phyloP scores from a whole-genome alignment of 2,888 invertebrate genomes.

The Acleris emargana region DNA sequence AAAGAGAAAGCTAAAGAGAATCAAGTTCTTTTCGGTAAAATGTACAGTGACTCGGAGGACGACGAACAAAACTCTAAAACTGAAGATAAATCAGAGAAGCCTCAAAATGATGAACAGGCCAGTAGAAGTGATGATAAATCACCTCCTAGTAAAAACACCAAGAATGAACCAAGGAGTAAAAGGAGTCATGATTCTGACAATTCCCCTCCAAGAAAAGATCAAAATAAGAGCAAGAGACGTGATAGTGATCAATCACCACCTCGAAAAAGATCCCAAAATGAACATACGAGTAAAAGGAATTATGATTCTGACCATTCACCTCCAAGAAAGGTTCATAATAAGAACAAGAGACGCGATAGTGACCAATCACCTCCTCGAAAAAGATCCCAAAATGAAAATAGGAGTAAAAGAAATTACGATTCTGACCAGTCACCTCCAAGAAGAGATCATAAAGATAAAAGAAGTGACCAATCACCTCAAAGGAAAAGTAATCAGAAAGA shows the following conservation, averaged over 20 bases:
- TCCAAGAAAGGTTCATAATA: constrained; percentile 38
- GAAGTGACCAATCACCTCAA: constrained; percentile 46
- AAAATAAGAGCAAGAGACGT: constrained; percentile 28
- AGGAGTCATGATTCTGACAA: constrained; percentile 10
- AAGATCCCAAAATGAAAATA: constrained; percentile 10
- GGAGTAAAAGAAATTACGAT: constrained; percentile 4
- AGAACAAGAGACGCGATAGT: constrained; percentile 42
- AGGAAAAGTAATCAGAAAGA: constrained; percentile 17
- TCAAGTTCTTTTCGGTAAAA: constrained; percentile 75
- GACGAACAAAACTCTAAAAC: constrained; percentile 50
- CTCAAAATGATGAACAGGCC: constrained; percentile 44
- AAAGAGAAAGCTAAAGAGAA: constrained; percentile 73
- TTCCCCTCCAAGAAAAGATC: constrained; percentile 38
- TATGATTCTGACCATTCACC: constrained; percentile 24
- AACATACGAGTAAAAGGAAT: constrained; percentile 6
- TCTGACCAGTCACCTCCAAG: constrained; percentile 36
- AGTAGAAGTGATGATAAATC: constrained; percentile 39
- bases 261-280: constrained; percentile 15
- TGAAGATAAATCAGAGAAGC: constrained; percentile 28
- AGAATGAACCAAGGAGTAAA: constrained; percentile 15
- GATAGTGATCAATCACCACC: constrained; percentile 49
- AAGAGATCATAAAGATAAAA: constrained; percentile 30
- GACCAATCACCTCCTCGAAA: constrained; percentile 43
- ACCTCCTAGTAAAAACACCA: constrained; percentile 37
- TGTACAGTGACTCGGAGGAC: constrained; percentile 79